A percentile compares a stretch with the other conserved stretches of the same genome.
These are phyloP conservation scores for Muntiacus muntjak DNA, from an alignment of 2,113 vertebrate species.

Conservation along the genomic window DNA sequence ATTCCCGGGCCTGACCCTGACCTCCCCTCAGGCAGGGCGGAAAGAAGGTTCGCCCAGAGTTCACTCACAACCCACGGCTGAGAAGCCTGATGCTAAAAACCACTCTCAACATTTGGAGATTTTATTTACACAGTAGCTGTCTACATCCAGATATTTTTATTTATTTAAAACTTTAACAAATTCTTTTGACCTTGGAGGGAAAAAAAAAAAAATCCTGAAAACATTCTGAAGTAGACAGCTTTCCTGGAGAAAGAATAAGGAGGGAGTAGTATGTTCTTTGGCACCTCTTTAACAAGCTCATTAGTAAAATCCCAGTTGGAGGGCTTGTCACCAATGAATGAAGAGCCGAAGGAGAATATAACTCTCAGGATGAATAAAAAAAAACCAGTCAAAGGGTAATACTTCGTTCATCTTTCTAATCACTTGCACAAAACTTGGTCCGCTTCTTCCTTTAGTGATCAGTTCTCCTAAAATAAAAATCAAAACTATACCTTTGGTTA, in stretches of 20 bases:
- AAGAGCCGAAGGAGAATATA: slow-evolving; percentile 54
- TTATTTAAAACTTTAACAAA: slow-evolving; percentile 69
- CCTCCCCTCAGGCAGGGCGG: background rate
- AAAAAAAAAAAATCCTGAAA: slow-evolving; percentile 57
- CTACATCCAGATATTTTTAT: background rate
- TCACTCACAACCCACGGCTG: slow-evolving; percentile 14
- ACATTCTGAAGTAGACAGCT: background rate
- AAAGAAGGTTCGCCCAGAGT: slow-evolving; percentile 23
- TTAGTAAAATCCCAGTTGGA: slow-evolving; percentile 62
- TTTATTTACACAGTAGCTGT: slow-evolving; percentile 22
- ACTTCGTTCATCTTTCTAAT: slow-evolving; percentile 65
- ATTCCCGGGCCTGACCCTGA: slow-evolving; percentile 24
- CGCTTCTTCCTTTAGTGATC: slow-evolving; percentile 73
- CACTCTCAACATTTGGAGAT: slow-evolving; percentile 18
- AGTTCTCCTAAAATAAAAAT: slow-evolving; percentile 67
- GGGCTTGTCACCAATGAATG: slow-evolving; percentile 60
- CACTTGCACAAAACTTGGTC: slow-evolving; percentile 79
- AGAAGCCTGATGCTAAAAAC: slow-evolving; percentile 41
- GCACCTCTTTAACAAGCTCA: slow-evolving; percentile 73
- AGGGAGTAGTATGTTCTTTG: slow-evolving; percentile 71
- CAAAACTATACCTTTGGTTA: slow-evolving; percentile 80
- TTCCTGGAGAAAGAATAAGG: slow-evolving; percentile 25
- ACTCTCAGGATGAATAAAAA: slow-evolving; percentile 52
- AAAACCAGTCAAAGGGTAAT: slow-evolving; percentile 64
- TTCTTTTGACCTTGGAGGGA: slow-evolving; percentile 58